These are phyloP conservation scores for Gobiocypris rarus DNA, from an alignment of 2,113 vertebrate species.

Conservation along the genomic window DNA sequence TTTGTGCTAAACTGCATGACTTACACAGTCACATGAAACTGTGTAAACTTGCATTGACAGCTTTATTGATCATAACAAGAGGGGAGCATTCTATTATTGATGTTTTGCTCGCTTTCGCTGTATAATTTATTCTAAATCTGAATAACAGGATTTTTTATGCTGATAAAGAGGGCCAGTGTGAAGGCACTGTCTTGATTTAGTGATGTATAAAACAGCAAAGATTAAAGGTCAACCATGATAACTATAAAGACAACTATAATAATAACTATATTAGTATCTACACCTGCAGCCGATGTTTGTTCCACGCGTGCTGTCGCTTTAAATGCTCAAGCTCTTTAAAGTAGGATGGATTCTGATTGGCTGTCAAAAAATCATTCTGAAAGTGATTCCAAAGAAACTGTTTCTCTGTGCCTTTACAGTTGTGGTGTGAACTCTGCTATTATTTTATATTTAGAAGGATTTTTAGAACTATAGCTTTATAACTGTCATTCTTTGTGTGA, in stretches of 20 bases:
- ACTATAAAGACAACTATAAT: too few relatives aligned
- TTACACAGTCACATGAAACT: not conserved
- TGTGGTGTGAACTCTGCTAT: too few relatives aligned
- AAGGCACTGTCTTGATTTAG: not conserved
- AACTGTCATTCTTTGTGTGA: not conserved
- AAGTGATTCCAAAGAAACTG: rapidly evolving
- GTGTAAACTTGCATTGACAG: slow-evolving; percentile 24
- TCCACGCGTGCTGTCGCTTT: too few relatives aligned
- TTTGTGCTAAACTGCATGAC: not conserved
- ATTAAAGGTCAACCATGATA: not conserved
- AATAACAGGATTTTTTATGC: not conserved
- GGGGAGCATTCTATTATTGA: slow-evolving; percentile 13
- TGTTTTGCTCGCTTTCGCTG: not conserved
- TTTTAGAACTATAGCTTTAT: too few relatives aligned
- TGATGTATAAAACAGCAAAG: not conserved
- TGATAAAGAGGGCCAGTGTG: not conserved
- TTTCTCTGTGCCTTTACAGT: too few relatives aligned
- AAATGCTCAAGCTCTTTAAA: too few relatives aligned
- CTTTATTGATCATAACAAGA: slow-evolving; percentile 10
- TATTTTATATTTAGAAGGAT: too few relatives aligned
- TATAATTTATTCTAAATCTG: slow-evolving; percentile 24
- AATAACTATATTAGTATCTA: too few relatives aligned
- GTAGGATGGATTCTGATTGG: too few relatives aligned
- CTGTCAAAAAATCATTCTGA: too few relatives aligned
- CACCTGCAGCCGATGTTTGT: too few relatives aligned